Conservation (phyloP, 1,140 invertebrate genomes). For the Achroia grisella region DNA sequence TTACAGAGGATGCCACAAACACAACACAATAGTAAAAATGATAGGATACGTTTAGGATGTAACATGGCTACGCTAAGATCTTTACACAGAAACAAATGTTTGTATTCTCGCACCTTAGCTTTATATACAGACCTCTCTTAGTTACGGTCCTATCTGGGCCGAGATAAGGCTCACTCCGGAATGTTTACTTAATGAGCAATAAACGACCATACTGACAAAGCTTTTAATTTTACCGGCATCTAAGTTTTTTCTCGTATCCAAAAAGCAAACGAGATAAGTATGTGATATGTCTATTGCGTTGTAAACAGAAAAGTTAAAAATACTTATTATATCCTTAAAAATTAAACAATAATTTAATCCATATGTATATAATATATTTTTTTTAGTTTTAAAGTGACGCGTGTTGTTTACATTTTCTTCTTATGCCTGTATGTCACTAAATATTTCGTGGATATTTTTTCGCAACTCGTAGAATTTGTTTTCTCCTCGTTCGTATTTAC, state of each 20-base stretch:
- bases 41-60: conserved; percentile 28
- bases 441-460: conserved; percentile 21
- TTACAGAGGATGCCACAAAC: conserved; percentile 32
- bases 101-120: conserved; percentile 32
- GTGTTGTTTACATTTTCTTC: too few species aligned
- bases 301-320: too few species aligned
- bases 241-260: conserved; percentile 9
- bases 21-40: conserved; percentile 32
- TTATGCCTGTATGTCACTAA: conserved; percentile 10
- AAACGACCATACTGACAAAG: conserved; percentile 38
- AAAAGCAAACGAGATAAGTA: conserved; percentile 15
- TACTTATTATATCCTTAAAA: too few species aligned
- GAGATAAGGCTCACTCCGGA: conserved; percentile 57
- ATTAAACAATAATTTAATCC: too few species aligned
- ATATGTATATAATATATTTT: too few species aligned
- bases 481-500: conserved; percentile 17
- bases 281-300: conserved; percentile 5
- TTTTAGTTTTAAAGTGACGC: too few species aligned
- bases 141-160: conserved; percentile 45
- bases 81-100: conserved; percentile 44
- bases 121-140: conserved; percentile 43
- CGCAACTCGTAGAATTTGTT: conserved; percentile 27
- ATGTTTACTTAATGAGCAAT: conserved; percentile 67
- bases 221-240: conserved; percentile 35
- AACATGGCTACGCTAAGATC: conserved; percentile 32